A percentile compares a stretch with the other conserved stretches of the same genome.
Evolutionary conservation across 2,113 vertebrate species (phyloP).

Genomic region (Cheirogaleus medius): DNA sequence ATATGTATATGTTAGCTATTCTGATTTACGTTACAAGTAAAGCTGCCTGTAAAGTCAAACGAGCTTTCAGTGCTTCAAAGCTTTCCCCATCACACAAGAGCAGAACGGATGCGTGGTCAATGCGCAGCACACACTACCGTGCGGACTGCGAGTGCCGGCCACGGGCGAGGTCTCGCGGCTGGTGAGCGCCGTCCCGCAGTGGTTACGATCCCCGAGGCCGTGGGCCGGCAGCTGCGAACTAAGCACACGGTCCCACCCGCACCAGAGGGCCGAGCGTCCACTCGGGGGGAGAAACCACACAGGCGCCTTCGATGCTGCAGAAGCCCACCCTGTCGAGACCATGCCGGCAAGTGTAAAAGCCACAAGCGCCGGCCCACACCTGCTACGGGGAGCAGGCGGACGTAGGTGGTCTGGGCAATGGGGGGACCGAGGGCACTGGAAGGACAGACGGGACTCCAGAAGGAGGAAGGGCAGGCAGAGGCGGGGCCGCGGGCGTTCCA

Average conservation of each 20-base stretch:
- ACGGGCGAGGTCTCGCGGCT: too few species aligned
- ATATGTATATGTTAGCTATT: too few species aligned
- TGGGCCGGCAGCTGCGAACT: not conserved
- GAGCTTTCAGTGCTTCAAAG: too few species aligned
- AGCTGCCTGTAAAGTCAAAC: too few species aligned
- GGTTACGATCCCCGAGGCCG: too few species aligned
- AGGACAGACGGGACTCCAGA: not conserved
- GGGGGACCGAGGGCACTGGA: fast-evolving
- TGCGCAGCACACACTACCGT: too few species aligned
- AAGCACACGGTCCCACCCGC: too few species aligned
- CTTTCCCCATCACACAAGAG: too few species aligned
- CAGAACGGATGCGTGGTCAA: too few species aligned
- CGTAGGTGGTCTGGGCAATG: fast-evolving
- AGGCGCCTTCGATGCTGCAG: fast-evolving
- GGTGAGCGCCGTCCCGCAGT: too few species aligned
- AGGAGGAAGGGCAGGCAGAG: not conserved
- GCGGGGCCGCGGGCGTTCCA: not conserved
- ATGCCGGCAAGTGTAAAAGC: fast-evolving
- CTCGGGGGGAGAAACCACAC: not conserved
- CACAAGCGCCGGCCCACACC: fast-evolving
- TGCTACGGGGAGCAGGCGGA: fast-evolving
- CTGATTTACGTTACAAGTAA: too few species aligned
- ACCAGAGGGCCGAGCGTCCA: not conserved
- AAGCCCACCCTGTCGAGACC: fast-evolving
- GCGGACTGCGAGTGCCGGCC: too few species aligned